These are phyloP conservation scores for Luehdorfia chinensis DNA, from an alignment of 1,140 invertebrate species.

Conservation along the genomic window DNA sequence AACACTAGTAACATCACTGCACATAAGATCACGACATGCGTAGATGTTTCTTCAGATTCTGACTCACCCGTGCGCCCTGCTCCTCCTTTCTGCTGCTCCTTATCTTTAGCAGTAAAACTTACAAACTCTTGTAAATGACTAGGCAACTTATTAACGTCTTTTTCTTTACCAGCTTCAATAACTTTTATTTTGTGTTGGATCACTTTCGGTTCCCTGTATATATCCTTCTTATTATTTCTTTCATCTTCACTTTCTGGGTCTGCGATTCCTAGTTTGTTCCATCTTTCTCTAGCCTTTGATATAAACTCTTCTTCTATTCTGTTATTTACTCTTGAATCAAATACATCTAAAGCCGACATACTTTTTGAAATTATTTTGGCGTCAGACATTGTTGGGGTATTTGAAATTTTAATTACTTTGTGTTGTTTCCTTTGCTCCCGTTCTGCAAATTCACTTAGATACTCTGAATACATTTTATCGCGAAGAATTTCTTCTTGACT, in stretches of 20 bases:
- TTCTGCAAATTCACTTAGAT: slow-evolving; percentile 86
- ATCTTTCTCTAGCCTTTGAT: slow-evolving; percentile 80
- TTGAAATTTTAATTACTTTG: slow-evolving; percentile 86
- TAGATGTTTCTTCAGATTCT: slow-evolving; percentile 40
- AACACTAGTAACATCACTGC: slow-evolving; percentile 68
- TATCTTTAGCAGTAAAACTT: slow-evolving; percentile 78
- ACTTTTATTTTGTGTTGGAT: slow-evolving; percentile 77
- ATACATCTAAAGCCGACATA: slow-evolving; percentile 46
- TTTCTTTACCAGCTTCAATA: slow-evolving; percentile 79
- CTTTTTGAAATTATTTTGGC: slow-evolving; percentile 52
- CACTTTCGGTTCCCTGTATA: slow-evolving; percentile 73
- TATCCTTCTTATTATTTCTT: slow-evolving; percentile 43
- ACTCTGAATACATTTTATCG: slow-evolving; percentile 89
- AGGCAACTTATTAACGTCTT: slow-evolving; percentile 81
- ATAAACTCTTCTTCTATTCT: slow-evolving; percentile 85
- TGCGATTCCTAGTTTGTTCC: slow-evolving; percentile 79
- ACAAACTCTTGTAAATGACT: slow-evolving; percentile 86
- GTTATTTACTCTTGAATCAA: slow-evolving; percentile 74
- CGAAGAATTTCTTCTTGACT: slow-evolving; percentile 81
- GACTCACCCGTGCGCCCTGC: slow-evolving; percentile 62
- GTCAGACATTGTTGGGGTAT: slow-evolving; percentile 26
- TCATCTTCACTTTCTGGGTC: slow-evolving; percentile 78
- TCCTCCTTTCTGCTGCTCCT: slow-evolving; percentile 75
- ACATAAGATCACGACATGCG: slow-evolving; percentile 71
- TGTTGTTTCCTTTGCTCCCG: slow-evolving; percentile 86